Base-by-base conservation (phyloP, 2,888 invertebrate genomes). In the Neelides folsomi region DNA sequence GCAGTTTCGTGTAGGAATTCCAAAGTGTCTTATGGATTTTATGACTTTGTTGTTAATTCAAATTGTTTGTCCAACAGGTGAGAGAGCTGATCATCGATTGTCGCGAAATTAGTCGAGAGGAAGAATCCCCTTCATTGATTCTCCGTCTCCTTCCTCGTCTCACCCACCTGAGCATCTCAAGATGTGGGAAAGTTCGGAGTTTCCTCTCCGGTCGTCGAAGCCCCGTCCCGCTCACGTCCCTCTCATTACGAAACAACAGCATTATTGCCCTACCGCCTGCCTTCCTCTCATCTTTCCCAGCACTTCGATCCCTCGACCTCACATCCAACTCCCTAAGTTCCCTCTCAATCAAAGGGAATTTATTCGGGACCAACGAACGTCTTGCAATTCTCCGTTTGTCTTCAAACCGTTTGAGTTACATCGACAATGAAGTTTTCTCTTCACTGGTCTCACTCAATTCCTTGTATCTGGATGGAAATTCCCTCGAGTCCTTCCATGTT, bases 361-460 rank as follows among this genome's bases (percentile, higher is more conserved):
- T 85, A 40, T 86, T 87, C 71, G 77, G 81, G 18, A 81, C 81
- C 54, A 73, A 86, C 40, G 79, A 80, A 5, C 77, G 82, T 39
- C 75, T 87, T 35, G 80, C 83, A 47, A 78, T 83, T 51, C 73
- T 87, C 53, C 83, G 85, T 70, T 72, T 90, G 65, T 85, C 85
- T 39, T 82, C 81, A 64, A 90, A 90, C 72, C 85, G 84, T 68
- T 75, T 92, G 60, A 86, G 85, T 0, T 78, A 83, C 63, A 80
- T 92, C 60, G 87, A 87, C 66, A 80, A 82, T 13, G 79, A 80
- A 64, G 86, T 86, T 48, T 90, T 90, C 71, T 86, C 86, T 71
- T 87, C 89, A 68, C 73, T 90, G 58, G 85, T 83, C 68, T 84
- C 86, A 67, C 74, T 90, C 52, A 87, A 88, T 75, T 86, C 86